Conservation (phyloP, 2,113 vertebrate genomes). For the Oncorhynchus masou region DNA sequence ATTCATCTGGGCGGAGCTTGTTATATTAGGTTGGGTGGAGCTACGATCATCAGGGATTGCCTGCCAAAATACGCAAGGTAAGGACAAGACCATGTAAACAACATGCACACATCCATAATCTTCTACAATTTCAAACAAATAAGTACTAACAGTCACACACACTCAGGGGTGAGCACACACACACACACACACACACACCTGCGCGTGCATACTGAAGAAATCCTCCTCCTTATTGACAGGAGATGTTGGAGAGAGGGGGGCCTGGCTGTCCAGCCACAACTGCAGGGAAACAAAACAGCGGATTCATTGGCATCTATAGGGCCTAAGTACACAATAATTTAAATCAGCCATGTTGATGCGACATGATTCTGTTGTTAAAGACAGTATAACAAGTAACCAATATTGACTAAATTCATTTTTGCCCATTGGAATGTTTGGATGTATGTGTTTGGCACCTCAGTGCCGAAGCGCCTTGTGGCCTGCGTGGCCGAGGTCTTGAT, state of each 20-base stretch:
- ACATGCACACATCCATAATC: not conserved
- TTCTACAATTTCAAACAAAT: not conserved
- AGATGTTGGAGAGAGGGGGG: conserved; percentile 69
- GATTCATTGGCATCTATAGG: no score
- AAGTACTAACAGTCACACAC: not conserved
- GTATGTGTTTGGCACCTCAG: conserved; percentile 75
- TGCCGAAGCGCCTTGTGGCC: conserved; percentile 84
- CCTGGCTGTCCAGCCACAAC: conserved; percentile 89
- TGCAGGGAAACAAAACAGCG: conserved; percentile 51
- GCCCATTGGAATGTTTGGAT: not conserved
- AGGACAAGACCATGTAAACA: not conserved
- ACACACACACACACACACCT: conserved; percentile 62
- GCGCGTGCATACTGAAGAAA: conserved; percentile 85
- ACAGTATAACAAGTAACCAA: not conserved
- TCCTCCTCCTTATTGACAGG: conserved; percentile 85
- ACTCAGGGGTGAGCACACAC: not conserved
- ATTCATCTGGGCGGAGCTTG: conserved; percentile 52
- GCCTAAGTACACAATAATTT: not conserved
- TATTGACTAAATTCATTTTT: not conserved
- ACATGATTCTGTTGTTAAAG: not conserved
- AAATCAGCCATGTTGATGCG: not conserved
- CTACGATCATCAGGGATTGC: conserved; percentile 16
- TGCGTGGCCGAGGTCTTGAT: conserved; percentile 83
- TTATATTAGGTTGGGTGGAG: conserved; percentile 31
- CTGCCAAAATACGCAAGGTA: conserved; percentile 5